A percentile compares a stretch with the other conserved stretches of the same genome.
Evolutionary conservation across 2,797 vertebrate genomes (phyloP).

Genomic region (Paratrypauchen microcephalus): DNA sequence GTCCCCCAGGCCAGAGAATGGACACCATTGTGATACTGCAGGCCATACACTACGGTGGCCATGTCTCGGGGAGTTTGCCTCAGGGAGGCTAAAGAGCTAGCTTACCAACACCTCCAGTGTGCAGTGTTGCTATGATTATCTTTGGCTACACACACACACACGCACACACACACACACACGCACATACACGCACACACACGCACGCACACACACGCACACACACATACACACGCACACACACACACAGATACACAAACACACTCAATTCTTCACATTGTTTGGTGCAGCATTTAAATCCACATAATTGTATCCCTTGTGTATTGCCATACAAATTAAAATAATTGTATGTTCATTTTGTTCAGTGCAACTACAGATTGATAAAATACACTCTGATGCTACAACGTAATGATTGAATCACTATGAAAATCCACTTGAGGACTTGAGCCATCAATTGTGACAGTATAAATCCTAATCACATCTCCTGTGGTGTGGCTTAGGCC

Average conservation of each 20-base stretch:
- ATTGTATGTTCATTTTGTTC: no score
- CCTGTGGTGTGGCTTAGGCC: conserved; percentile 43
- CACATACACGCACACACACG: neutral
- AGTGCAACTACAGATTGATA: no score
- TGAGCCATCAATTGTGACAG: conserved; percentile 34
- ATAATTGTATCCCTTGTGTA: no score
- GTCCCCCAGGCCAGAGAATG: neutral
- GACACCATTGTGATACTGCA: neutral
- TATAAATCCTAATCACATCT: conserved; percentile 50
- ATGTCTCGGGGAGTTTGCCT: neutral
- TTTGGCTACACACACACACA: neutral
- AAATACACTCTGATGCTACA: neutral
- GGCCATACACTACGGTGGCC: neutral
- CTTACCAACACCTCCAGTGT: neutral
- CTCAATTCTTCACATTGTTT: neutral
- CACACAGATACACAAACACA: no score
- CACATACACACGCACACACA: neutral
- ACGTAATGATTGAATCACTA: neutral
- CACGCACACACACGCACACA: neutral
- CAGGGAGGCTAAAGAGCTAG: neutral
- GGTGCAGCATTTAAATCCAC: neutral
- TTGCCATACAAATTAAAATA: no score
- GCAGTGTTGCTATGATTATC: neutral
- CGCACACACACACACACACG: no score
- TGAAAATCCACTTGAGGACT: conserved; percentile 22